Base-by-base conservation (phyloP, 2,888 invertebrate genomes). In the Pachymerium ferrugineum region DNA sequence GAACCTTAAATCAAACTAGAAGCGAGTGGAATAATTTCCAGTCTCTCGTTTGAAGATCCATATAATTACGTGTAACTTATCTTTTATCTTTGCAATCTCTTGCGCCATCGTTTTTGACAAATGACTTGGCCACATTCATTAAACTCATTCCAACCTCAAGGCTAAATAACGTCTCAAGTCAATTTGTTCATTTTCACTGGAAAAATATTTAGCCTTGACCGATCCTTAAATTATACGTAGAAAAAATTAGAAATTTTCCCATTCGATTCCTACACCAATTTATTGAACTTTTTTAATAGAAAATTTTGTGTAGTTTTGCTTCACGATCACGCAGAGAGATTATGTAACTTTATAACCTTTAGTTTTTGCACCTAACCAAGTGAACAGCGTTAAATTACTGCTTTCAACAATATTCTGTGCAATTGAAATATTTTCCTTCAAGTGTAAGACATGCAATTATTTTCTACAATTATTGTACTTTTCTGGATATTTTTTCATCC, bases 21-120 rank as follows among this genome's bases (percentile, higher is more conserved):
- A 47, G 47, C 4, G 47, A 10, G 47, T 19, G 47, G n/a, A 47
- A 47, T 47, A 47, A 47, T 47, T 47, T 47, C 8, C 47, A 47
- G 38, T 47, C 16, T 19, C 47, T 47, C n/a, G n/a, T 47, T 47
- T 19, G 47, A n/a, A n/a, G 16, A 47, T 47, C 47, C 47, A 47
- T 47, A 16, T 47, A 47, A 47, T 47, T 47, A 47, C 47, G 47
- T 47, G 47, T 47, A 47, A 47, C 47, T 47, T 47, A 47, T 47
- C 47, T 47, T 47, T 47, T 47, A 47, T 47, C 47, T 47, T 16
- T 5, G 19, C 6, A 47, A 47, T 47, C 47, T 47, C 47, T 47
- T n/a, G n/a, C n/a, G n/a, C n/a, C n/a, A n/a, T n/a, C n/a, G n/a
- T n/a, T 47, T 47, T 38, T 38, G 47, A 47, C 47, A 47, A 47